phyloP scores from a whole-genome alignment of 2,888 invertebrate species.

The Eristalis tenax region DNA sequence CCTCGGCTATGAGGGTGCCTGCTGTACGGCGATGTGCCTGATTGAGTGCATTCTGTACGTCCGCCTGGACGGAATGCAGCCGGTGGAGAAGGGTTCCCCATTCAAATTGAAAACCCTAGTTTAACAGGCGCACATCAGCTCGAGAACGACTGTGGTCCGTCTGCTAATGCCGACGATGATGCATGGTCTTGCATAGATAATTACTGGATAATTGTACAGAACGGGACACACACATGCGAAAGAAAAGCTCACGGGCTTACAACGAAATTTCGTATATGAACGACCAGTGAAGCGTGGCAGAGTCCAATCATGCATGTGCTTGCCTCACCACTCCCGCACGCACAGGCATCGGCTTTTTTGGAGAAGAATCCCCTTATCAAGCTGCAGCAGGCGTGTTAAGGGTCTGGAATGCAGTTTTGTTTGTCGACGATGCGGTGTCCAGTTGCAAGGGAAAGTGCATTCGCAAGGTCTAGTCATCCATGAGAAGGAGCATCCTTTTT shows the following conservation, averaged over 20 bases:
- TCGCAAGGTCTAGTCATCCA: too few relatives aligned
- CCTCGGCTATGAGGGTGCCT: background rate
- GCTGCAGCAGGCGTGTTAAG: background rate
- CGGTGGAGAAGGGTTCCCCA: background rate
- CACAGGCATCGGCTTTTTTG: background rate
- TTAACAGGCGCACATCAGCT: background rate
- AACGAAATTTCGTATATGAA: background rate
- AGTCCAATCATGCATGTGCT: background rate
- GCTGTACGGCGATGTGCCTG: background rate
- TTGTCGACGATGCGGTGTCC: background rate
- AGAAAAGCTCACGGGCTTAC: background rate
- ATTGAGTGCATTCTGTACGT: background rate
- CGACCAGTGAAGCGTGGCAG: slow-evolving; percentile 12
- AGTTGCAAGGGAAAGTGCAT: background rate
- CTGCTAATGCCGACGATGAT: slow-evolving; percentile 7
- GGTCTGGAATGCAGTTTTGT: background rate
- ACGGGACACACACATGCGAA: background rate
- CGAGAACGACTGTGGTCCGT: background rate
- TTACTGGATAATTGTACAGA: slow-evolving; percentile 13
- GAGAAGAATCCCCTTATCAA: slow-evolving; percentile 14
- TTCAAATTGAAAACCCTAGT: slow-evolving; percentile 22
- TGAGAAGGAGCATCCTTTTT: too few relatives aligned
- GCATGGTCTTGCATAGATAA: slow-evolving; percentile 18
- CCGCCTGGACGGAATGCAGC: too few relatives aligned
- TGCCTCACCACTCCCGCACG: background rate